Evolutionary conservation across 2,888 invertebrate species (phyloP), one percentile per base, ranked within the genome.

Genomic region (Phymatocera aterrima): DNA sequence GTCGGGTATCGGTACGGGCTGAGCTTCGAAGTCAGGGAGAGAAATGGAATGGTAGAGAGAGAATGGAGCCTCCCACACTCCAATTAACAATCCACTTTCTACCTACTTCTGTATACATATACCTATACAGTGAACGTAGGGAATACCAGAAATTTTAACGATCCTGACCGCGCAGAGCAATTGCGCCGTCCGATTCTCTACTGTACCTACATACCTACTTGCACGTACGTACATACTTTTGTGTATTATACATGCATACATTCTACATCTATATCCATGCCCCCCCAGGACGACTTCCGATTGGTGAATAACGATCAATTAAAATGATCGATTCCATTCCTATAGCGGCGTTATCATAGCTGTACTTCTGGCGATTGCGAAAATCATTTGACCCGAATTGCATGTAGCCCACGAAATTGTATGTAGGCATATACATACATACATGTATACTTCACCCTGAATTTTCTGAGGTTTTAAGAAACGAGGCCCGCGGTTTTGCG

Each of bases 1-100:
- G 43, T 43, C 65, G 43, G 21, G 43, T 18, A n/a, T n/a, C n/a
- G 61, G 61, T 34, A 34, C 4, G 18, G 6, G 68, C 46, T 46
- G 68, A 43, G 28, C 40, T 12, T n/a, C 43, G 43, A 43, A 68
- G 68, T 24, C 43, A 18, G 72, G 51, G 70, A 37, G 61, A 61
- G 61, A 61, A n/a, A 37, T 12, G 48, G 15, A n/a, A 15, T 3
- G 48, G 48, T 5, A 48, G 61, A 34, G 37, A 64, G 61, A 70
- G 60, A 61, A 61, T 48, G 34, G 72, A 51, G 51, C 72, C 72
- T 51, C 34, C 72, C 72, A 72, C 72, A 72, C 72, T 72, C 72
- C 72, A 72, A 72, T 72, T 72, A 72, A 72, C 72, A 72, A 72
- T 72, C 72, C 72, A 72, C 72, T 72, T 72, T 72, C 72, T 72